phyloP scores from a whole-genome alignment of 2,888 invertebrate genomes.

The Odontothrips loti region DNA sequence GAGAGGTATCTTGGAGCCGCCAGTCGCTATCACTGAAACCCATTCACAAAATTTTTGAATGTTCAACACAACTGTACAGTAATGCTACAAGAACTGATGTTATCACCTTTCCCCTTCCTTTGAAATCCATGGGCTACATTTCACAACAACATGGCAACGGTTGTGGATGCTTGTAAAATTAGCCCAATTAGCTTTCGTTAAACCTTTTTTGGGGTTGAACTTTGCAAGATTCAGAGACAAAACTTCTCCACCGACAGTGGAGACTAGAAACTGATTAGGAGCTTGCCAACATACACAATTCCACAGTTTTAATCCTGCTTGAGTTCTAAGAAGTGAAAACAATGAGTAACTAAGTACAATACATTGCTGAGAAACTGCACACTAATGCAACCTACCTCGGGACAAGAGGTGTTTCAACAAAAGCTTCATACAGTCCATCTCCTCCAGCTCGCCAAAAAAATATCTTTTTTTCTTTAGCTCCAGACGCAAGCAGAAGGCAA shows the following conservation, averaged over 20 bases:
- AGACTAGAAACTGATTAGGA: not conserved
- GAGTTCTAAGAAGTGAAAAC: not conserved
- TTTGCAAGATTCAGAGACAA: not conserved
- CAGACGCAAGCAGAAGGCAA: not conserved
- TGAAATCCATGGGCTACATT: not conserved
- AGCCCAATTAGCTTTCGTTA: not conserved
- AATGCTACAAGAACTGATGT: not conserved
- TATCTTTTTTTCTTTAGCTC: not conserved
- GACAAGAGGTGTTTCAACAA: not conserved
- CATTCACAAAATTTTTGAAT: not conserved
- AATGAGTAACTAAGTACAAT: not conserved
- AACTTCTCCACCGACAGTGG: not conserved
- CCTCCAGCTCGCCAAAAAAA: not conserved
- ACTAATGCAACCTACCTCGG: not conserved
- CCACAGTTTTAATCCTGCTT: not conserved
- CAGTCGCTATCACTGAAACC: not conserved
- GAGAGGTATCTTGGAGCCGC: not conserved
- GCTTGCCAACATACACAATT: conserved; percentile 3
- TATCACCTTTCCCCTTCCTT: not conserved
- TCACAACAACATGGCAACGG: not conserved
- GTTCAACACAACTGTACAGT: not conserved
- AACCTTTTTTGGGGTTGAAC: not conserved
- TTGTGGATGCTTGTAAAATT: not conserved
- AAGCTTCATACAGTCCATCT: not conserved
- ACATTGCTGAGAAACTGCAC: too few relatives aligned